A percentile compares a stretch with the other conserved stretches of the same genome.
Conservation (phyloP, 2,888 invertebrate genomes). For the Miltochrista miniata region DNA sequence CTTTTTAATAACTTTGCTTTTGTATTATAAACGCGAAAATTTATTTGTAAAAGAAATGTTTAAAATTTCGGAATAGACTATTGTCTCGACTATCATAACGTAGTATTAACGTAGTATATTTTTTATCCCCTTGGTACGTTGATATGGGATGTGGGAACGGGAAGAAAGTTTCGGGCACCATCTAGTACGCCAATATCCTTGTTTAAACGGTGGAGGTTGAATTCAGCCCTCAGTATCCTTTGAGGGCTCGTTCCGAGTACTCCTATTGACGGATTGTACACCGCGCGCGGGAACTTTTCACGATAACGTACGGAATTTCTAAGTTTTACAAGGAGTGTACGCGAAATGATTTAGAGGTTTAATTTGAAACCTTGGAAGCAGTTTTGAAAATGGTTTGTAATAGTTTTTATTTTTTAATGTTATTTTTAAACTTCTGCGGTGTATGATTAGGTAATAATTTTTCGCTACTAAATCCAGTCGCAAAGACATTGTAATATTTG, state of each 20-base stretch:
- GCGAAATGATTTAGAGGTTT: conserved; percentile 1
- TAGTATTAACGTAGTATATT: too few relatives aligned
- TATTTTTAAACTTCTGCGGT: neutral
- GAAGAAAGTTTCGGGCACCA: too few relatives aligned
- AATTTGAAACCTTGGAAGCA: conserved; percentile 2
- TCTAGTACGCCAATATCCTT: conserved; percentile 27
- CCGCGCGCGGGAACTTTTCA: conserved; percentile 26
- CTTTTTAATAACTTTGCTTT: too few relatives aligned
- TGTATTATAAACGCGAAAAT: too few relatives aligned
- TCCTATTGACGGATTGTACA: conserved; percentile 20
- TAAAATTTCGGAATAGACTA: too few relatives aligned
- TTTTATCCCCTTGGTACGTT: too few relatives aligned
- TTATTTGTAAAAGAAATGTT: too few relatives aligned
- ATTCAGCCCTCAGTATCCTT: conserved; percentile 60
- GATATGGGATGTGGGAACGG: too few relatives aligned
- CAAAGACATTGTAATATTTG: too few relatives aligned
- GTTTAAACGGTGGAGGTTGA: conserved; percentile 54
- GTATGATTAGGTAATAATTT: too few relatives aligned
- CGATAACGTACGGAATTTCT: conserved; percentile 3
- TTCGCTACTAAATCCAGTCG: too few relatives aligned
- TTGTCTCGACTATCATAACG: too few relatives aligned
- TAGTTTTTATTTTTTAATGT: neutral
- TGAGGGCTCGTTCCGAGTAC: conserved; percentile 39
- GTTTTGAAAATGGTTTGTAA: conserved; percentile 8
- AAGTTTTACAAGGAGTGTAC: neutral